phyloP scores from a whole-genome alignment of 2,113 vertebrate species.

The Ceyx cyanopectus region DNA sequence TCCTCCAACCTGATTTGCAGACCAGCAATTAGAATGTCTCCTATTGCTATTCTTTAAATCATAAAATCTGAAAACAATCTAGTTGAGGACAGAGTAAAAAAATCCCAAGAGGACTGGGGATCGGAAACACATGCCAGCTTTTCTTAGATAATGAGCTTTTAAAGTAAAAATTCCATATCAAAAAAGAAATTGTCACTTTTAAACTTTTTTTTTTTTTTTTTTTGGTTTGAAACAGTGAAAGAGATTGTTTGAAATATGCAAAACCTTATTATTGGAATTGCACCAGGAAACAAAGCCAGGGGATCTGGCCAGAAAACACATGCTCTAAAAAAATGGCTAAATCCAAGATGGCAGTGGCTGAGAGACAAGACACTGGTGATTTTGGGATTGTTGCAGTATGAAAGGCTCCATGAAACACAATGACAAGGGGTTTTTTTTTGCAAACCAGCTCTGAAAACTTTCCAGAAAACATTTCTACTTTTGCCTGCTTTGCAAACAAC shows the following conservation, averaged over 20 bases:
- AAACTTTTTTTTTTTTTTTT: background rate
- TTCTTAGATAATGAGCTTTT: background rate
- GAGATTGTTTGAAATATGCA: background rate
- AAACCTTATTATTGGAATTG: background rate
- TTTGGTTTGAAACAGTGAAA: background rate
- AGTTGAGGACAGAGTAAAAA: background rate
- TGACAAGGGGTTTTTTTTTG: background rate
- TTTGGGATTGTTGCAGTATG: background rate
- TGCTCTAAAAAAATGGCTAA: background rate
- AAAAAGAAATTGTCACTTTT: background rate
- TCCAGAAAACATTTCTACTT: background rate
- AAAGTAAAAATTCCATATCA: background rate
- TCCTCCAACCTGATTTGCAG: background rate
- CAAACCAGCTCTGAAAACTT: background rate
- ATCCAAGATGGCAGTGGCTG: background rate
- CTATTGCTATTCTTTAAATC: background rate
- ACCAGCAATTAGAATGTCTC: background rate
- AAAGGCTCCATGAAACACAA: background rate
- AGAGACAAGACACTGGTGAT: background rate
- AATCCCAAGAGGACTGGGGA: background rate
- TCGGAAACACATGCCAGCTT: background rate
- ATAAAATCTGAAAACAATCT: background rate
- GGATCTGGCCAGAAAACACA: background rate
- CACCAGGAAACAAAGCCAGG: background rate
- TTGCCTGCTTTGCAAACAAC: conserved; percentile 5